Base-by-base conservation (phyloP, 2,888 invertebrate genomes). In the Theristus sp. region DNA sequence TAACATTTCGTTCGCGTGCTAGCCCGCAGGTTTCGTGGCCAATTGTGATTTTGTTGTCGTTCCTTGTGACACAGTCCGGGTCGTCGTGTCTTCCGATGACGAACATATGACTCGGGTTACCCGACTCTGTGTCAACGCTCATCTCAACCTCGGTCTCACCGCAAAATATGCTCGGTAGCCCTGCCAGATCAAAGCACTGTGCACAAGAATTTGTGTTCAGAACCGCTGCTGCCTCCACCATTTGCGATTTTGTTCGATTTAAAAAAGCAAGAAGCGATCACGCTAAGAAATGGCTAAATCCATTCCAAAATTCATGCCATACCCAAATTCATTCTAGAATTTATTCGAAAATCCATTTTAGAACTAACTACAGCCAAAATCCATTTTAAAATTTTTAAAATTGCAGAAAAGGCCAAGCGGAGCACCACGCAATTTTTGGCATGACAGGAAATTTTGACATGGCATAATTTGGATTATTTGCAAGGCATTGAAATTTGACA, bases 11-110 rank as follows among this genome's bases (percentile, higher is more conserved):
- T 38, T 60, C 60, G 1, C 60, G 6, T n/a, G 6, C 24, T 20
- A 60, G 1, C 13, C 60, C 60, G 57, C 60, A 60, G 2, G 2
- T 29, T 25, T 60, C 60, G 31, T 60, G 60, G 13, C 2, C 1
- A n/a, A 60, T 26, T 2, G 29, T 28, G n/a, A 60, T 57, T 25
- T 30, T 46, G 27, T 60, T 60, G 31, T 1, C 52, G 60, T 60
- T 60, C 10, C 60, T 25, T 2, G 60, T 60, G 22, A 59, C 59
- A 24, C 59, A 59, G 1, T 6, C n/a, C 1, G 59, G 59, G 3
- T 59, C 59, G 1, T 59, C 46, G 47, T 59, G 59, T 25, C 59
- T n/a, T 1, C 59, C 59, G 2, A n/a, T 46, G 20, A 59, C 59
- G 47, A 31, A 59, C 55, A 59, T 55, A 47, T 59, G 59, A 25